Evolutionary conservation across 2,113 vertebrate species (phyloP).

Genomic region (Oncorhynchus keta): DNA sequence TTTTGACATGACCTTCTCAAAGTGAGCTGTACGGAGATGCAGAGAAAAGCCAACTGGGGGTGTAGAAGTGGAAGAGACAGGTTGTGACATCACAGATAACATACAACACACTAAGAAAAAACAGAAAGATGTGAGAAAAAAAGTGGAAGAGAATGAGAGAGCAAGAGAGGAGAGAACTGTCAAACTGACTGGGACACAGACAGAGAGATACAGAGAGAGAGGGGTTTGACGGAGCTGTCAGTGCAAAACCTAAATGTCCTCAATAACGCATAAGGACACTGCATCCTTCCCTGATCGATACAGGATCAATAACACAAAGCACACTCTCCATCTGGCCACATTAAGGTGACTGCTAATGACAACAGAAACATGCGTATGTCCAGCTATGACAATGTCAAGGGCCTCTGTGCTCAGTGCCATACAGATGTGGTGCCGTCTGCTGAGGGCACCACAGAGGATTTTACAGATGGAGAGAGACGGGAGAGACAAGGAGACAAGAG

Average conservation of each 20-base stretch:
- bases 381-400: too few relatives aligned
- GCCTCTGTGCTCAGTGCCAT: too few relatives aligned
- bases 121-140: slow-evolving; percentile 4
- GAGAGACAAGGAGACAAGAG: too few relatives aligned
- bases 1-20: slow-evolving; percentile 69
- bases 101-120: not conserved
- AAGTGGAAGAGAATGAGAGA: not conserved
- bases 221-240: slow-evolving; percentile 21
- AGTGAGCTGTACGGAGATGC: slow-evolving; percentile 54
- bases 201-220: not conserved
- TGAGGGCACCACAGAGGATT: too few relatives aligned
- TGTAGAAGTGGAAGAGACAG: slow-evolving; percentile 3
- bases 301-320: slow-evolving; percentile 38
- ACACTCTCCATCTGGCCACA: slow-evolving; percentile 69
- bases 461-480: too few relatives aligned
- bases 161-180: not conserved
- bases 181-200: slow-evolving; percentile 5
- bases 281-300: slow-evolving; percentile 67
- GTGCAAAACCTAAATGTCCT: slow-evolving; percentile 65
- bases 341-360: too few relatives aligned
- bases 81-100: not conserved
- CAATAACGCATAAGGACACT: slow-evolving; percentile 71
- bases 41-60: not conserved
- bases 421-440: too few relatives aligned
- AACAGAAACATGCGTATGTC: too few relatives aligned